Evolutionary conservation across 2,113 vertebrate genomes (phyloP), one percentile per base, ranked within the genome.

Genomic region (Typhlomys cinereus): DNA sequence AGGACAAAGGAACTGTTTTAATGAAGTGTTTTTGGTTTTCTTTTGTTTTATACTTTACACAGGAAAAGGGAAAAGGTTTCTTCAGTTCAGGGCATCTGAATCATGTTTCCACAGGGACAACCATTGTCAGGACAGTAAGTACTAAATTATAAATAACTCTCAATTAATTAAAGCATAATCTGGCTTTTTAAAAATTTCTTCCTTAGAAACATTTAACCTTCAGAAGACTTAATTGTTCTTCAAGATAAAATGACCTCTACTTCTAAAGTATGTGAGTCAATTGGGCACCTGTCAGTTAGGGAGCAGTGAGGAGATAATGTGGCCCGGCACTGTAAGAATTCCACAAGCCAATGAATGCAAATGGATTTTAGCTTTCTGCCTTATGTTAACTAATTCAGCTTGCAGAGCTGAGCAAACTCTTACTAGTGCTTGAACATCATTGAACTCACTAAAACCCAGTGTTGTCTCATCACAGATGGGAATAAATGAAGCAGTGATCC

Each of bases 61-160:
- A 98, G 98, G 98, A 98, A 98, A 98, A 98, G 93, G 97, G 97
- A 98, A 98, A 98, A 98, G 97, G 50, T 98, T 98, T 98, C 95
- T 97, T 98, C 92, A 96, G 94, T 97, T 98, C 79, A 52, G 93
- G 97, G 96, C 84, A 95, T 98, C 96, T 98, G 98, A 98, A 98
- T 98, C 97, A 98, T 98, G 98, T 97, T 98, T 98, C 98, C 98
- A 98, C 86, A 92, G 97, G 98, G 98, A 98, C 97, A 95, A 93
- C 94, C 97, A 98, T 94, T 97, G 97, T 96, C 89, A 98, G 98
- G 97, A 98, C 98, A 98, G 95, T 97, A 94, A 98, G 97, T 98
- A 97, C 98, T 96, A 96, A 96, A 97, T 94, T 98, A 98, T 98
- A 98, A 98, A 98, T 98, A 98, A 97, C 92, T 91, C 97, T 95